phyloP scores from a whole-genome alignment of 2,113 vertebrate genomes.

The Pygoscelis antarcticus region DNA sequence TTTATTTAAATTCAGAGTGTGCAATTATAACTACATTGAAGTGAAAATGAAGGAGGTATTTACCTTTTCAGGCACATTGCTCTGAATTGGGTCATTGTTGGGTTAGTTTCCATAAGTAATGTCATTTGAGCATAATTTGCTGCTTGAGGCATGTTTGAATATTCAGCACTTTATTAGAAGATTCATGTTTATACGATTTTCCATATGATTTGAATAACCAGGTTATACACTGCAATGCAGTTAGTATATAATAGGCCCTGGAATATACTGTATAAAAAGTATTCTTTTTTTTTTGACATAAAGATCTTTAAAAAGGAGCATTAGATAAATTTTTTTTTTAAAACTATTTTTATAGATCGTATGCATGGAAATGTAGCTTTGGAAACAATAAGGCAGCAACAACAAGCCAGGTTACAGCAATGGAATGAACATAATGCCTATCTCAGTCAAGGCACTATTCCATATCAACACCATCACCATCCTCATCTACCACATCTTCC shows the following conservation, averaged over 20 bases:
- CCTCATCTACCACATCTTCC: constrained; percentile 87
- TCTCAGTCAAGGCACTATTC: constrained; percentile 83
- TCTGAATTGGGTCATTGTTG: constrained; percentile 41
- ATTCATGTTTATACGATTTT: constrained; percentile 63
- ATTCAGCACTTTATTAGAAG: constrained; percentile 57
- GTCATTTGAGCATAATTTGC: constrained; percentile 34
- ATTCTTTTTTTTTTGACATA: constrained; percentile 17
- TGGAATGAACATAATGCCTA: constrained; percentile 91
- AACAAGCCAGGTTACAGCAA: constrained; percentile 88
- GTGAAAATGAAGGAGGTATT: constrained; percentile 39
- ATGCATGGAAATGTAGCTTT: constrained; percentile 86
- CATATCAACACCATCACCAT: constrained; percentile 87
- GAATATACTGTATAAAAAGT: constrained; percentile 58
- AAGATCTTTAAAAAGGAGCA: constrained; percentile 40
- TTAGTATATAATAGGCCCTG: constrained; percentile 48
- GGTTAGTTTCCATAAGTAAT: constrained; percentile 55
- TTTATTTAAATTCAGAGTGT: constrained; percentile 37
- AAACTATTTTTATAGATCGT: constrained; percentile 75
- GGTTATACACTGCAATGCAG: constrained; percentile 50
- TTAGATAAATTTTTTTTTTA: constrained; percentile 21
- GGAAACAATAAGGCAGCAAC: constrained; percentile 89
- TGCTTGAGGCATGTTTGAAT: constrained; percentile 51
- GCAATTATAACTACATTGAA: constrained; percentile 13
- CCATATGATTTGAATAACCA: constrained; percentile 50
- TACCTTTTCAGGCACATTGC: constrained; percentile 32